Conservation (phyloP, 2,797 vertebrate species). For the Aldrovandia affinis region DNA sequence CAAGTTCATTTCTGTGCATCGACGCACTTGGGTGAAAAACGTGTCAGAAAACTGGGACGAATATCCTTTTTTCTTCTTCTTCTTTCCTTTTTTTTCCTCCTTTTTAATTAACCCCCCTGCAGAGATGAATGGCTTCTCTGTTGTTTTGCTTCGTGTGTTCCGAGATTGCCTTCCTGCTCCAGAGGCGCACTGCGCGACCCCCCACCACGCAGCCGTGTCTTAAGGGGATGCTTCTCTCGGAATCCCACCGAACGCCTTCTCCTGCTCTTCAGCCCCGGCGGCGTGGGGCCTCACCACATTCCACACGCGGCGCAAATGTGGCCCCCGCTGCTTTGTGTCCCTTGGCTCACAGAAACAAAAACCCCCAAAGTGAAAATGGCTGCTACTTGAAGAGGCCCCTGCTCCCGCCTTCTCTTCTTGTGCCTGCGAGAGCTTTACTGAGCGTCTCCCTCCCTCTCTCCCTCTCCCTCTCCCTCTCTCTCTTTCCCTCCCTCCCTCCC, state of each 20-base stretch:
- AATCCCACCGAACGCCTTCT: not conserved
- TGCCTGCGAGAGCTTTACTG: not conserved
- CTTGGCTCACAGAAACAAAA: not conserved
- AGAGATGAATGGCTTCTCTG: not conserved
- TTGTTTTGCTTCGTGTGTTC: not conserved
- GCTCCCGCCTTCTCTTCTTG: not conserved
- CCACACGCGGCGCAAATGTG: not conserved
- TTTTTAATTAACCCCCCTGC: slow-evolving; percentile 10
- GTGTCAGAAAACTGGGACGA: not conserved
- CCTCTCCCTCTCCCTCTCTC: not conserved
- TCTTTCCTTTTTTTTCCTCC: too few species aligned
- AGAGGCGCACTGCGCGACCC: not conserved
- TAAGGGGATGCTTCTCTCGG: not conserved
- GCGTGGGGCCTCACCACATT: not conserved
- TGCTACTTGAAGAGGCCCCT: not conserved
- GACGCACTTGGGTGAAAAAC: not conserved
- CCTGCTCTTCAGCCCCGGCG: not conserved
- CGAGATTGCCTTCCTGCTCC: not conserved
- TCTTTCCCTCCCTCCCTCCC: not conserved
- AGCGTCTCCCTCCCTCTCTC: not conserved
- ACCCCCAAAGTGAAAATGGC: not conserved
- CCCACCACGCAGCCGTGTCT: not conserved
- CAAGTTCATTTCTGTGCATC: not conserved
- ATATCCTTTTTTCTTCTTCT: not conserved
- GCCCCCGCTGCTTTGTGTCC: not conserved